phyloP scores from a whole-genome alignment of 2,888 invertebrate species.

The Macropis europaea region DNA sequence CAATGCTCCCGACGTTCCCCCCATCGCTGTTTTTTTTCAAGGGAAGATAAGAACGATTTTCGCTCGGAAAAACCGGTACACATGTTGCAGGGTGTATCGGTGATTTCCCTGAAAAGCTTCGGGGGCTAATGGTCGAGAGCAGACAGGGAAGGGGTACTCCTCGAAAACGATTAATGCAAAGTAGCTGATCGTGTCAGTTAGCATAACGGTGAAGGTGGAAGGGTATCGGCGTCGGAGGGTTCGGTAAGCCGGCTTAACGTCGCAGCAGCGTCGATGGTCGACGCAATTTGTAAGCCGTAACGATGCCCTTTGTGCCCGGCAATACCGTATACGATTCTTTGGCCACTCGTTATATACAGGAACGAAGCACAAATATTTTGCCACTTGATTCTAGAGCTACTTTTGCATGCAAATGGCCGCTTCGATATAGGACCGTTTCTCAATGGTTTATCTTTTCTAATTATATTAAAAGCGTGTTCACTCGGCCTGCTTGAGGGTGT shows the following conservation, averaged over 20 bases:
- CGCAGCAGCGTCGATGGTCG: constrained; percentile 35
- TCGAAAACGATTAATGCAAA: constrained; percentile 65
- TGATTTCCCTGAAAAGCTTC: background rate
- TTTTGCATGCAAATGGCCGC: too few relatives aligned
- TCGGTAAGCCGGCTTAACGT: constrained; percentile 57
- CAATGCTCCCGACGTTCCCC: too few relatives aligned
- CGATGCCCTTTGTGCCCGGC: constrained; percentile 43
- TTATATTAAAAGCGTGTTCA: too few relatives aligned
- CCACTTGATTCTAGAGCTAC: too few relatives aligned
- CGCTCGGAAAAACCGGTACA: too few relatives aligned
- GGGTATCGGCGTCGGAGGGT: constrained; percentile 39
- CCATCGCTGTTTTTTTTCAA: too few relatives aligned
- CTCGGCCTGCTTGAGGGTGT: too few relatives aligned
- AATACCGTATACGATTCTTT: constrained; percentile 49
- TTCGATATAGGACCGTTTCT: too few relatives aligned
- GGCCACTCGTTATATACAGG: constrained; percentile 8
- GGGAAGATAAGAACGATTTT: too few relatives aligned
- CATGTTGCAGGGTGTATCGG: too few relatives aligned
- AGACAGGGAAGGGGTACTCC: constrained; percentile 25
- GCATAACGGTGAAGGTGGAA: constrained; percentile 54
- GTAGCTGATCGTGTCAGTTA: constrained; percentile 59
- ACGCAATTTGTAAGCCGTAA: constrained; percentile 53
- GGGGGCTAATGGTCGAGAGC: background rate
- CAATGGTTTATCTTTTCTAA: too few relatives aligned
- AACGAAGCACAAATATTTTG: too few relatives aligned